Conservation (phyloP, 2,113 vertebrate genomes). For the Perca flavescens region DNA sequence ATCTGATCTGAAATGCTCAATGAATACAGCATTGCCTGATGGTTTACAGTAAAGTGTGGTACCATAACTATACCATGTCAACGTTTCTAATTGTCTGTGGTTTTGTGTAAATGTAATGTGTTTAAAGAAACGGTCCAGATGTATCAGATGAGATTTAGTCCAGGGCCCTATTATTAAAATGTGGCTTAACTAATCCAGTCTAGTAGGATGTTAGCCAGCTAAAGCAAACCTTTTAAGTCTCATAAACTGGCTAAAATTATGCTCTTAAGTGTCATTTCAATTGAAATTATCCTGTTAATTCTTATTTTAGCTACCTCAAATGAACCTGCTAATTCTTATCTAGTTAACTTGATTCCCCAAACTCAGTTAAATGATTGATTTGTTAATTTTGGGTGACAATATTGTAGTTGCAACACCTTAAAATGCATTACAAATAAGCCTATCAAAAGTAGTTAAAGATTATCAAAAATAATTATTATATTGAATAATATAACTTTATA, state of each 20-base stretch:
- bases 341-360: not conserved
- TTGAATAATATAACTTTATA: too few relatives aligned
- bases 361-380: not conserved
- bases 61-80: conserved; percentile 12
- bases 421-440: too few relatives aligned
- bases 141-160: not conserved
- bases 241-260: not conserved
- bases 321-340: not conserved
- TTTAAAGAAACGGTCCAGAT: not conserved
- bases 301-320: not conserved
- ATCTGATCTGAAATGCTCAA: conserved; percentile 41
- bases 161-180: not conserved
- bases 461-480: too few relatives aligned
- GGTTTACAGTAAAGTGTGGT: not conserved
- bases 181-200: not conserved
- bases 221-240: not conserved
- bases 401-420: not conserved
- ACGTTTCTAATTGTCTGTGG: not conserved
- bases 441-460: too few relatives aligned
- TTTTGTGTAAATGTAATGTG: not conserved
- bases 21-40: conserved; percentile 46
- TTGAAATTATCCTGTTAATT: not conserved
- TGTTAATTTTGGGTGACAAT: not conserved
- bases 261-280: not conserved
- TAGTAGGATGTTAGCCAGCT: not conserved